phyloP scores from a whole-genome alignment of 2,888 invertebrate genomes.

The Drosophila rellima region DNA sequence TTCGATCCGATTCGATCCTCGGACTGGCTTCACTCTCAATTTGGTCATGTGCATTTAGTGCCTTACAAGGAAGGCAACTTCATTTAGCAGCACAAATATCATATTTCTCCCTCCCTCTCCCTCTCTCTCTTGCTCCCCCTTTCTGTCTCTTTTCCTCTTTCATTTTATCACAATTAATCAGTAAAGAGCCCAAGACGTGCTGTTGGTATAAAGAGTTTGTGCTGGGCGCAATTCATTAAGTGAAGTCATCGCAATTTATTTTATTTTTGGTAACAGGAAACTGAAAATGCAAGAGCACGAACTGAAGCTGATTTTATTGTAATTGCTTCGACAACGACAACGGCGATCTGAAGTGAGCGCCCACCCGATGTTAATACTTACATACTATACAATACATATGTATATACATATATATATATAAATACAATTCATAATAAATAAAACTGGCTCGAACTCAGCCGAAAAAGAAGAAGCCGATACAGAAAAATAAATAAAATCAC shows the following conservation, averaged over 20 bases:
- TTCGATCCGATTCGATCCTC: too few relatives aligned
- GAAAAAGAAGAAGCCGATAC: constrained; percentile 15
- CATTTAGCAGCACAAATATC: constrained; percentile 49
- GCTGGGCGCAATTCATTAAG: constrained; percentile 64
- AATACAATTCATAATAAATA: constrained; percentile 60
- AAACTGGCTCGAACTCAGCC: constrained; percentile 35
- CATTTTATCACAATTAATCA: constrained; percentile 63
- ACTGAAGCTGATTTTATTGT: constrained; percentile 66
- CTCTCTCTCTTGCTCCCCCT: background rate
- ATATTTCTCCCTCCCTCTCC: constrained; percentile 31
- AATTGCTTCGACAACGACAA: constrained; percentile 47
- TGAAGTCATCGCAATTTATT: constrained; percentile 60
- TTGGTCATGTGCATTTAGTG: constrained; percentile 55
- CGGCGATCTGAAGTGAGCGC: constrained; percentile 40
- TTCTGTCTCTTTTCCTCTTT: background rate
- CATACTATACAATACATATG: background rate
- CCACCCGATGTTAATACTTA: constrained; percentile 47
- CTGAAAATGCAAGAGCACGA: constrained; percentile 63
- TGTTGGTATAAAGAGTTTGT: constrained; percentile 47
- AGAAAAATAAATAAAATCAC: constrained; percentile 26
- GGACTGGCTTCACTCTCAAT: constrained; percentile 18
- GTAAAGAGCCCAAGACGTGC: constrained; percentile 61
- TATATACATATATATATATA: constrained; percentile 15
- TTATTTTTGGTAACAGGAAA: constrained; percentile 72
- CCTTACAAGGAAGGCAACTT: constrained; percentile 59